A percentile compares a stretch with the other conserved stretches of the same genome.
These are phyloP conservation scores for Pandemis cinnamomeana DNA, from an alignment of 2,888 invertebrate species.

Conservation along the genomic window DNA sequence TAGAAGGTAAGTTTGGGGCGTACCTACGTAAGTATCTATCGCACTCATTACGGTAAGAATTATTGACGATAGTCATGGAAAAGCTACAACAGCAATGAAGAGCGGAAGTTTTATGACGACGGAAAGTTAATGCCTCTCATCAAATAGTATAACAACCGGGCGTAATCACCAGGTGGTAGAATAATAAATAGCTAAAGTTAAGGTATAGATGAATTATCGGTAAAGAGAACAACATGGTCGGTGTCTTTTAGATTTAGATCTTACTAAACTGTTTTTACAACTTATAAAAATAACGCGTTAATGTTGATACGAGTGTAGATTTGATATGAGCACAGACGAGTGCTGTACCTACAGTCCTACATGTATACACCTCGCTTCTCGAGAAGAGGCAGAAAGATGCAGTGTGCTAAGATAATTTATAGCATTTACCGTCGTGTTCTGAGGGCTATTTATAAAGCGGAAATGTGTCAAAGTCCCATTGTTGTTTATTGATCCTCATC, in stretches of 20 bases:
- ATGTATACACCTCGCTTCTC: too few species aligned
- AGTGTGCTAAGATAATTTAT: too few species aligned
- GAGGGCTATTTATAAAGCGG: background rate
- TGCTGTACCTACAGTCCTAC: too few species aligned
- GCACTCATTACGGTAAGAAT: background rate
- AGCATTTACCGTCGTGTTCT: background rate
- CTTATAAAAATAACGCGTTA: too few species aligned
- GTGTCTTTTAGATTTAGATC: too few species aligned
- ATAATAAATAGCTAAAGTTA: background rate
- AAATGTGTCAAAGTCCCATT: background rate
- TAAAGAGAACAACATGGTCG: background rate
- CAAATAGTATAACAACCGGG: background rate
- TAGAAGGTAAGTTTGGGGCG: background rate
- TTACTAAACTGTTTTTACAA: background rate
- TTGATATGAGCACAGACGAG: too few species aligned
- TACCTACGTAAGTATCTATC: background rate
- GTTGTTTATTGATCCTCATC: background rate
- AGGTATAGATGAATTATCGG: background rate
- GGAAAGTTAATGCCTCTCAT: background rate
- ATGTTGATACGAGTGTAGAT: too few species aligned
- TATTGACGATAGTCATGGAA: conserved; percentile 2
- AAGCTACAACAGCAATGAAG: background rate
- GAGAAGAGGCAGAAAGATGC: too few species aligned
- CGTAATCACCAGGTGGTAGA: background rate
- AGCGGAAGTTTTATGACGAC: background rate